Base-by-base conservation (phyloP, 1,140 invertebrate species). In the Macrobrachium rosenbergii region DNA sequence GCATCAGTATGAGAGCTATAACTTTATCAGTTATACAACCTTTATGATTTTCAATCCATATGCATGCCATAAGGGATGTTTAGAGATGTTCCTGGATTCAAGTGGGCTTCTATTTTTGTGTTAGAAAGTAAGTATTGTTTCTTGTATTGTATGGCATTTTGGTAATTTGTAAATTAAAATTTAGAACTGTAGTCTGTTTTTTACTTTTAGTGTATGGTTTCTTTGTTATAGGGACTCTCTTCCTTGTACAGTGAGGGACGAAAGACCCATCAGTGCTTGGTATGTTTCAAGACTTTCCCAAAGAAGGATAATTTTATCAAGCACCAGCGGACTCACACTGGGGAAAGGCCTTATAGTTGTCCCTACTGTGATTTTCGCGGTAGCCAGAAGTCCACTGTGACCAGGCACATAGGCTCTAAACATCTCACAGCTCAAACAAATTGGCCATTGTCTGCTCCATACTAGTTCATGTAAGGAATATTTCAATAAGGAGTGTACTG, bases 241-340 rank as follows among this genome's bases (percentile, higher is more conserved):
- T 21, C 78, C 78, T 81, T 81, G 78, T 81, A 81, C 78, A 81
- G 43, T 81, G 78, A 81, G 60, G 78, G 78, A 63, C 78, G 62
- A 43, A 81, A 63, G 62, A 81, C 78, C 78, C 78, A 81, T 81
- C 78, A 81, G 78, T 81, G 78, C 62, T n/a, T 81, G 78, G 78
- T 81, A 62, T 81, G 78, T 67, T 81, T 81, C 78, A 81, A 81
- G 78, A 81, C 64, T 64, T 81, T 81, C 64, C 78, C 78, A 59
- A 81, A 81, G 78, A 81, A 81, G 78, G 78, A 81, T 81, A 81
- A 81, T 62, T 62, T 81, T 64, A 62, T 81, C 78, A 81, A 81
- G 78, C 78, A 81, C 63, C 78, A 81, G 62, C 78, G 78, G 78
- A 81, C 78, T 45, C 78, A 81, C 62, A 81, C 78, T 43, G 78